A percentile compares a stretch with the other conserved stretches of the same genome.
Evolutionary conservation across 2,888 invertebrate species (phyloP).

Genomic region (Monopis laevigella): DNA sequence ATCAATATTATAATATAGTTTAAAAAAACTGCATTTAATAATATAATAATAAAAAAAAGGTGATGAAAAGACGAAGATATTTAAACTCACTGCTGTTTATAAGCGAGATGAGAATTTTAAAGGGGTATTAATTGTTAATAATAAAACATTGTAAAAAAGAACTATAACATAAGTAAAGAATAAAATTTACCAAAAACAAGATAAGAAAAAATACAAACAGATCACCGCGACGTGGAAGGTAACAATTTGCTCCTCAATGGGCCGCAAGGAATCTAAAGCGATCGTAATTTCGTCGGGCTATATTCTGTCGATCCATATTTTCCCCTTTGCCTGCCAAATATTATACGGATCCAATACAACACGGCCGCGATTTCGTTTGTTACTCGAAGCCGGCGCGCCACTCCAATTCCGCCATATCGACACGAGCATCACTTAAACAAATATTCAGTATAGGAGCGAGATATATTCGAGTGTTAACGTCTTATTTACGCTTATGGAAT

Average conservation of each 20-base stretch:
- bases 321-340: constrained; percentile 54
- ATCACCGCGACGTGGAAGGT: constrained; percentile 58
- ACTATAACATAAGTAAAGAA: no score
- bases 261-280: constrained; percentile 59
- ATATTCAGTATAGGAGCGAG: constrained; percentile 30
- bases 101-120: no score
- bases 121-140: no score
- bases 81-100: no score
- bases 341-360: constrained; percentile 43
- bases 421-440: constrained; percentile 50
- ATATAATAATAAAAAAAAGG: no score
- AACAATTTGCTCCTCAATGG: constrained; percentile 62
- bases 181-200: no score
- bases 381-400: constrained; percentile 52
- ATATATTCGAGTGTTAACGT: constrained; percentile 8
- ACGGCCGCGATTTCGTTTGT: constrained; percentile 59
- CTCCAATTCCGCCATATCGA: constrained; percentile 37
- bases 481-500: constrained; percentile 7
- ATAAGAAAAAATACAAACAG: constrained; percentile 47
- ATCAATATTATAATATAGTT: no score
- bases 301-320: constrained; percentile 64
- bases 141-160: no score
- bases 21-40: no score
- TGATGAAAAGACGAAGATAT: no score
- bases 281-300: constrained; percentile 64